Evolutionary conservation across 2,797 vertebrate genomes (phyloP).

Genomic region (Perdix hodgsoniae): DNA sequence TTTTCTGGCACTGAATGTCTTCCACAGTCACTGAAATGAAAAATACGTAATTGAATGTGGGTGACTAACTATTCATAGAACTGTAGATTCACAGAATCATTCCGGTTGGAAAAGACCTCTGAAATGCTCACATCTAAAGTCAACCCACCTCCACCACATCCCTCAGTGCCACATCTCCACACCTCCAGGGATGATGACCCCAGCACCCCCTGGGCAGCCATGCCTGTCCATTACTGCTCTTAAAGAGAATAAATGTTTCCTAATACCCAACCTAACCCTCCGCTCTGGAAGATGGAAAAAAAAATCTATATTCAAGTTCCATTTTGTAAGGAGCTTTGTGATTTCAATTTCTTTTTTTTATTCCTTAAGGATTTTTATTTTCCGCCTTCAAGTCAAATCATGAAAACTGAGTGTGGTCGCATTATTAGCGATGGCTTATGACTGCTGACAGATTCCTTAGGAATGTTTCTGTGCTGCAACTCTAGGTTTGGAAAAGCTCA

Average conservation of each 20-base stretch:
- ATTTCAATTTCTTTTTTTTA: not conserved
- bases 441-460: too few species aligned
- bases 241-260: too few species aligned
- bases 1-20: not conserved
- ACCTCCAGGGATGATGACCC: too few species aligned
- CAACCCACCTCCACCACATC: too few species aligned
- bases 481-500: not conserved
- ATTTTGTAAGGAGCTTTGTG: not conserved
- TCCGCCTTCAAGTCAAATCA: not conserved
- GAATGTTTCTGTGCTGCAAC: not conserved
- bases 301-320: accelerated
- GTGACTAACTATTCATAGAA: accelerated
- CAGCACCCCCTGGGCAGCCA: too few species aligned
- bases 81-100: not conserved
- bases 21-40: not conserved
- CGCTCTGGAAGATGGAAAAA: not conserved
- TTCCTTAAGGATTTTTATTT: not conserved
- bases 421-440: not conserved
- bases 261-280: too few species aligned
- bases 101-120: too few species aligned
- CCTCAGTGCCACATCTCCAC: too few species aligned
- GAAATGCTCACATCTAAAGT: too few species aligned
- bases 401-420: not conserved
- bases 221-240: too few species aligned
- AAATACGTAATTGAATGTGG: not conserved